Base-by-base conservation (phyloP, 2,113 vertebrate genomes). In the Ophthalmotilapia sp. region DNA sequence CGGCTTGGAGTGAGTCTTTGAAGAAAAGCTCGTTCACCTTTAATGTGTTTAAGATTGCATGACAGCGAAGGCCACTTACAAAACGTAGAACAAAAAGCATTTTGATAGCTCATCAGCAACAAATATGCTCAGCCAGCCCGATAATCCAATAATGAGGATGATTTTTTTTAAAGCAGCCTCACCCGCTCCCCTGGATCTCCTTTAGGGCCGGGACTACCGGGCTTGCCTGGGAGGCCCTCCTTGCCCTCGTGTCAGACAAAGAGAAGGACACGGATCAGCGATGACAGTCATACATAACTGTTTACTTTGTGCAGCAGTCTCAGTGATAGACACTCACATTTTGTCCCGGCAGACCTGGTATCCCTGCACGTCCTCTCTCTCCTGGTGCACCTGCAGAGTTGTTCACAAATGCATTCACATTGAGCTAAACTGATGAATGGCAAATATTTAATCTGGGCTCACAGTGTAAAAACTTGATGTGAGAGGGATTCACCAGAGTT, bases 111-210 rank as follows among this genome's bases (percentile, higher is more conserved):
- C 45, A 86, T 85, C 81, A 82, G 60, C 85, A 42, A 82, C 56
- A 79, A 88, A 90, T 77, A 81, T 88, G 81, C 83, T 89, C 70
- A 87, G 53, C 49, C 79, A 86, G 79, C 2, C 51, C 21, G 29
- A 47, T 89, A 89, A 90, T 92, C 89, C 62, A 86, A 85, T 83
- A 85, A 90, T 3, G 21, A 84, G 58, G 56, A 58, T 1, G 11
- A 10, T 29, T 82, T 21, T 38, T 62, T 79, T 68, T 86, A 80
- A 80, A 86, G 49, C 23, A 45, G 93, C 79, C 96, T 96, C 93
- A 97, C 97, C 91, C 90, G 94, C 84, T 97, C 94, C 79, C 97
- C 97, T 84, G 90, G 90, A 88, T 97, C 97, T 93, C 97, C 97
- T 96, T 97, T 97, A 51, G 95, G 94, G 51, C 96, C 97, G 49